phyloP scores from a whole-genome alignment of 2,888 invertebrate genomes.

The Scotopteryx bipunctaria region DNA sequence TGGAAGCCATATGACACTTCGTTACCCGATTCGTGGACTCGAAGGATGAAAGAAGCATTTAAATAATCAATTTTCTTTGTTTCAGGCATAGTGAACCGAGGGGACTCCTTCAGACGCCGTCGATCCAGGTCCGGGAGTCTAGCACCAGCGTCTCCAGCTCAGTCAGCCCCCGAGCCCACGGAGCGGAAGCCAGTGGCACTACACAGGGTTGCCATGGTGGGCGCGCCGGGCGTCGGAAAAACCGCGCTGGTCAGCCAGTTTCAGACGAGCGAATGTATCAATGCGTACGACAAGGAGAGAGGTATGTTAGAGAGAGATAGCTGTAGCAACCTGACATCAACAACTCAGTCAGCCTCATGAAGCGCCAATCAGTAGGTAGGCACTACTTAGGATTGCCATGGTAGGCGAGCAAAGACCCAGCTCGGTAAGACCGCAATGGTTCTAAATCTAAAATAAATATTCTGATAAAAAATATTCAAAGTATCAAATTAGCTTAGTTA shows the following conservation, averaged over 20 bases:
- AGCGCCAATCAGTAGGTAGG: too few relatives aligned
- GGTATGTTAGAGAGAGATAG: slow-evolving; percentile 65
- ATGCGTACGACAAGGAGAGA: slow-evolving; percentile 94
- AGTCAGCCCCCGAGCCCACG: slow-evolving; percentile 71
- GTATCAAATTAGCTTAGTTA: too few relatives aligned
- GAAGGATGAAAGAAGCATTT: not conserved
- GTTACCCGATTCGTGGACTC: too few relatives aligned
- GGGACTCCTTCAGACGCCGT: slow-evolving; percentile 95
- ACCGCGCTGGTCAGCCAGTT: slow-evolving; percentile 94
- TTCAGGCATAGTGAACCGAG: slow-evolving; percentile 95
- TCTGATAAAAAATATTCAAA: too few relatives aligned
- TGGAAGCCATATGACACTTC: too few relatives aligned
- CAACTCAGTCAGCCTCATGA: too few relatives aligned
- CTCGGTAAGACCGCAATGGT: too few relatives aligned
- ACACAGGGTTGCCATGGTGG: slow-evolving; percentile 89
- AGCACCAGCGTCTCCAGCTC: slow-evolving; percentile 84
- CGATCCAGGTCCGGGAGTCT: slow-evolving; percentile 93
- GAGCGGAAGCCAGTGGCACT: slow-evolving; percentile 81
- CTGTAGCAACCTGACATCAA: not conserved
- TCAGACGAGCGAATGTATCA: slow-evolving; percentile 96
- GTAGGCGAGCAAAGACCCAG: too few relatives aligned
- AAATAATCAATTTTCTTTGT: slow-evolving; percentile 23
- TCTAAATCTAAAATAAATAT: too few relatives aligned
- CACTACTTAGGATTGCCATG: too few relatives aligned
- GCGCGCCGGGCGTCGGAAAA: slow-evolving; percentile 92